Evolutionary conservation across 2,888 invertebrate genomes (phyloP).

Genomic region (Hesperia comma): DNA sequence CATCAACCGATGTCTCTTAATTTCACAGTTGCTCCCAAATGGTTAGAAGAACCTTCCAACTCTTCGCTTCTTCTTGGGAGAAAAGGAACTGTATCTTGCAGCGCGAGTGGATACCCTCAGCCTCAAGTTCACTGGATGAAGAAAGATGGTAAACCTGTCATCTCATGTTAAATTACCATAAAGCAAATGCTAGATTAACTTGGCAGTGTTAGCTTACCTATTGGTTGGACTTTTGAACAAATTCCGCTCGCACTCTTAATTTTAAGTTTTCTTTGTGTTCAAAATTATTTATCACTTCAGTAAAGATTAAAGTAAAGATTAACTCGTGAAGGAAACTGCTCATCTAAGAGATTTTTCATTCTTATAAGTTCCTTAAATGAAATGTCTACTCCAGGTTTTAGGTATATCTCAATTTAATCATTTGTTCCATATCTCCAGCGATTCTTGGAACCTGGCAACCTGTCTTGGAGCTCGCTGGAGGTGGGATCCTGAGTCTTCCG

Average conservation of each 20-base stretch:
- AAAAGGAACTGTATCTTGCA: constrained; percentile 88
- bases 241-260: too few species aligned
- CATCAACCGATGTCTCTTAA: too few species aligned
- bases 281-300: too few species aligned
- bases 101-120: constrained; percentile 91
- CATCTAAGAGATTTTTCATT: too few species aligned
- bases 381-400: too few species aligned
- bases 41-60: constrained; percentile 89
- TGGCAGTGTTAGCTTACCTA: background rate
- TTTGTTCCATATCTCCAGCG: constrained; percentile 49
- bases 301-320: too few species aligned
- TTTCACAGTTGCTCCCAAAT: constrained; percentile 89
- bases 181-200: too few species aligned
- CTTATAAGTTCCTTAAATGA: too few species aligned
- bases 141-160: constrained; percentile 84
- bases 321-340: too few species aligned
- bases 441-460: constrained; percentile 79
- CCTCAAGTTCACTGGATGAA: constrained; percentile 91
- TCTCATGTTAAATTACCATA: background rate
- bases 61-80: constrained; percentile 89
- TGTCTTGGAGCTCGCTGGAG: constrained; percentile 75
- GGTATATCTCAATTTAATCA: background rate
- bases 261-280: too few species aligned
- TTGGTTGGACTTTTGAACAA: too few species aligned
- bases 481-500: constrained; percentile 75